Base-by-base conservation (phyloP, 2,797 vertebrate genomes). In the Clarias laeviceps region DNA sequence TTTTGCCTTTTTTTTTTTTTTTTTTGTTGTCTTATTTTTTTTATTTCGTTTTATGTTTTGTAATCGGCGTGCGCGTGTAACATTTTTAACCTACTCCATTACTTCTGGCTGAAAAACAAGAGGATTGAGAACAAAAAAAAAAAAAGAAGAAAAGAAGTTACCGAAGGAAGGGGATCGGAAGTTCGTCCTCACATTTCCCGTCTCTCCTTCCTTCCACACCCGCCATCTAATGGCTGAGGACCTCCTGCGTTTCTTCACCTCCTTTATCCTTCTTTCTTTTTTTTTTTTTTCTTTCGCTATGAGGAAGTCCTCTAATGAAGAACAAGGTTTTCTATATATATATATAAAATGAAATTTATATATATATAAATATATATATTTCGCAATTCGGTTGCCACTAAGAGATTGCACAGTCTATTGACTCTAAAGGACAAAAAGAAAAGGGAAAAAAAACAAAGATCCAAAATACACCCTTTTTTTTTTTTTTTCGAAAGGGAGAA, bases 181-280 rank as follows among this genome's bases (percentile, higher is more conserved):
- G 90, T 93, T 92, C 91, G 90, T 93, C 93, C 93, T 91, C 91
- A 90, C 93, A 90, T 94, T 91, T 92, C 90, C 84, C 91, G 89
- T 93, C 92, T 45, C 91, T 80, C 91, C 93, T 93, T 92, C 93
- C 92, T 93, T 92, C 93, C 92, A 92, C 24, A 79, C 92, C 96
- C 94, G 98, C 97, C 98, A 99, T 99, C 95, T 97, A 96, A 99
- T 99, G 97, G 96, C 96, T 94, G 93, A 94, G 95, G 96, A 96
- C 54, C 93, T 96, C 96, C 82, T 83, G 45, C 66, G 12, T 66
- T 83, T 66, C 82, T 56, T 80, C 94, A 88, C 37, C 89, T 95
- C 86, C 29, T 37, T 77, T 90, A 9, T 94, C 92, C 92, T 84
- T 86, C 87, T 86, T 82, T 45, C 9, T 40, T 45, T 45, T 2